Conservation (phyloP, 2,888 invertebrate genomes). For the Acronicta alni region DNA sequence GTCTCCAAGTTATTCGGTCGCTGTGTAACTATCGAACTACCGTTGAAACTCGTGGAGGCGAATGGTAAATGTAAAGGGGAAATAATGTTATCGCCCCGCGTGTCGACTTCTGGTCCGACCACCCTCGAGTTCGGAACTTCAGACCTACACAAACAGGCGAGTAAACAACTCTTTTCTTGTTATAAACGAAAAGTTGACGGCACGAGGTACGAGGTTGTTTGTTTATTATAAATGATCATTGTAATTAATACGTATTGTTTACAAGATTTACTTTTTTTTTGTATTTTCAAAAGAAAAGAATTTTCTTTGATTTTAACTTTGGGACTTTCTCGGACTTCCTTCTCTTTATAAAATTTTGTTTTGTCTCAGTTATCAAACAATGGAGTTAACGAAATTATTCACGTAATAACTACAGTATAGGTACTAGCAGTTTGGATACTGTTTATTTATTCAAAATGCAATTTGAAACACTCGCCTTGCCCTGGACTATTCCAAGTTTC, state of each 20-base stretch:
- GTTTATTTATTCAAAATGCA: not conserved
- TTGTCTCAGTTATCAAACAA: conserved; percentile 13
- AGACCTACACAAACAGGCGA: conserved; percentile 59
- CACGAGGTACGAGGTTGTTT: conserved; percentile 38
- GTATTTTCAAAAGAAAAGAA: conserved; percentile 21
- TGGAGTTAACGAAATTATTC: conserved; percentile 11
- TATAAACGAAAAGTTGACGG: conserved; percentile 57
- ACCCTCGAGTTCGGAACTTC: conserved; percentile 55
- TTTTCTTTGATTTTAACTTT: conserved; percentile 24
- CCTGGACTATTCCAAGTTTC: conserved; percentile 12
- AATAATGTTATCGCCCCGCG: conserved; percentile 69
- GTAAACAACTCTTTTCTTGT: conserved; percentile 62
- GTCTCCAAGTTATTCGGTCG: conserved; percentile 51
- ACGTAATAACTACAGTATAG: not conserved
- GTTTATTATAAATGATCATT: conserved; percentile 50
- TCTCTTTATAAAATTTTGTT: conserved; percentile 22
- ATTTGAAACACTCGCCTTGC: conserved; percentile 8
- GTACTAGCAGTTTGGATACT: not conserved
- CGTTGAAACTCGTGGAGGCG: conserved; percentile 60
- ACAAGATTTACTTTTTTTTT: conserved; percentile 33
- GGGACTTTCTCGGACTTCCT: conserved; percentile 20
- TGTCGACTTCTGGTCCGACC: conserved; percentile 54
- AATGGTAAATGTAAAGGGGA: conserved; percentile 68
- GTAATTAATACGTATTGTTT: conserved; percentile 48
- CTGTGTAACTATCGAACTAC: conserved; percentile 69